Percentiles rank a stretch among this genome's conserved stretches.
These are phyloP conservation scores for Eilema griseolum DNA, from an alignment of 2,888 invertebrate genomes.

Conservation along the genomic window DNA sequence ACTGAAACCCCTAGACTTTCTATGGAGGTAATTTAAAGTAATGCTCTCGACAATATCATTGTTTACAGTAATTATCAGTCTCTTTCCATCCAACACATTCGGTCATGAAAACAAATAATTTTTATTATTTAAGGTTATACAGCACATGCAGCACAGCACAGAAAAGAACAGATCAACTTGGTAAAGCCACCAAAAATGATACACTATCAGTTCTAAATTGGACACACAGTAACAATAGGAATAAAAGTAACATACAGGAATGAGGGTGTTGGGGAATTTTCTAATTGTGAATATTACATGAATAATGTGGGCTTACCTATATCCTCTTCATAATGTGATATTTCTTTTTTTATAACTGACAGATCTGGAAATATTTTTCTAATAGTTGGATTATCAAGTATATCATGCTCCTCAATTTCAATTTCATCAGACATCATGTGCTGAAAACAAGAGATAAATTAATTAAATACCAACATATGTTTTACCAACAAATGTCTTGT, in stretches of 20 bases:
- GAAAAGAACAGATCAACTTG: neutral
- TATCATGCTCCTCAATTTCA: slow-evolving; percentile 77
- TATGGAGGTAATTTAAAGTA: no score
- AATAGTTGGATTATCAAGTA: slow-evolving; percentile 69
- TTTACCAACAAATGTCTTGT: no score
- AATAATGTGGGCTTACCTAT: slow-evolving; percentile 12
- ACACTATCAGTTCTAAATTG: no score
- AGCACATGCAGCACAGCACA: neutral
- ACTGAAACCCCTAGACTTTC: no score
- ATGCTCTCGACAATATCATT: no score
- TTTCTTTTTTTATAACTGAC: slow-evolving; percentile 60
- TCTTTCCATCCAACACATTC: no score
- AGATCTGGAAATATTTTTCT: slow-evolving; percentile 71
- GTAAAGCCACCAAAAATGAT: no score
- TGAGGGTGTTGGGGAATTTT: neutral
- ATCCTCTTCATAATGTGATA: slow-evolving; percentile 62
- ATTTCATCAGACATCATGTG: slow-evolving; percentile 68
- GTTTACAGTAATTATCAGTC: no score
- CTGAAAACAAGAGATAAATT: slow-evolving; percentile 33
- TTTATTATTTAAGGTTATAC: neutral
- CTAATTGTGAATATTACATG: no score
- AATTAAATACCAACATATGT: neutral
- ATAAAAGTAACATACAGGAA: no score
- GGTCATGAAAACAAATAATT: neutral
- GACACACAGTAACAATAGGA: no score